Conservation (phyloP, 2,113 vertebrate species). For the Laterallus jamaicensis region DNA sequence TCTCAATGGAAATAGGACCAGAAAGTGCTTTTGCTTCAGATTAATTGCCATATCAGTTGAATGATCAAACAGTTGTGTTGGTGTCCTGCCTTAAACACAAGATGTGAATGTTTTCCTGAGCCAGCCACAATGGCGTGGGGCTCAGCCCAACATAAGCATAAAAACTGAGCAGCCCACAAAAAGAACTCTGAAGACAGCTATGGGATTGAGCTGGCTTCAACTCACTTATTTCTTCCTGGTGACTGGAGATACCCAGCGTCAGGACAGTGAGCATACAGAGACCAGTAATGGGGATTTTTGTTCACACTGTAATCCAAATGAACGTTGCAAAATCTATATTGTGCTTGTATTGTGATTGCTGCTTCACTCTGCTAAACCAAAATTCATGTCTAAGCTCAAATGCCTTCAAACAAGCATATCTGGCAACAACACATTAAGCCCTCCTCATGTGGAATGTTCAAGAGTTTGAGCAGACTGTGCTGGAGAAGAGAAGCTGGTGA, state of each 20-base stretch:
- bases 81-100: not conserved
- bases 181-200: not conserved
- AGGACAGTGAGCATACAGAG: rapidly evolving
- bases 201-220: not conserved
- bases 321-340: not conserved
- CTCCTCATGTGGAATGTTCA: not conserved
- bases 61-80: not conserved
- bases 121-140: not conserved
- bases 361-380: not conserved
- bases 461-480: not conserved
- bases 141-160: not conserved
- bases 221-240: rapidly evolving
- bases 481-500: not conserved
- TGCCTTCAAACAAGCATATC: not conserved
- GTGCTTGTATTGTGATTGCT: not conserved
- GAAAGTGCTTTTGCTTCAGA: not conserved
- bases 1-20: rapidly evolving
- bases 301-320: not conserved
- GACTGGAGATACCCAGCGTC: not conserved
- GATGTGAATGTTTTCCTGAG: not conserved
- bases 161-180: not conserved
- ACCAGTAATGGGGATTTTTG: rapidly evolving
- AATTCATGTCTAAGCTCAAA: not conserved
- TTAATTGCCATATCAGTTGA: not conserved
- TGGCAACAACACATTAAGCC: not conserved